Evolutionary conservation across 2,797 vertebrate genomes (phyloP).

Genomic region (Cossypha dichroa): DNA sequence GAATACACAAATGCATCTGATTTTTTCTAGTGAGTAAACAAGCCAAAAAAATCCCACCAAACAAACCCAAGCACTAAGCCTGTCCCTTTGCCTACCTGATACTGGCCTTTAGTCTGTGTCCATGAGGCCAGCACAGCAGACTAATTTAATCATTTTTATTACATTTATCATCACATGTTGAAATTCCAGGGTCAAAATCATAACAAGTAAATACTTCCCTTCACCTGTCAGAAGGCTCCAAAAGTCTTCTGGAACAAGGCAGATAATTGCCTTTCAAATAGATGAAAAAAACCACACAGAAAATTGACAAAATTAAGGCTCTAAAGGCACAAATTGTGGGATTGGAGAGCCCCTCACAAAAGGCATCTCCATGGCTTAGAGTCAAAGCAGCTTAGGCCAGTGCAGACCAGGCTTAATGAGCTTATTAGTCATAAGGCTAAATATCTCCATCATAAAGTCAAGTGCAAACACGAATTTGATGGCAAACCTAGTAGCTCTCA

Average conservation of each 20-base stretch:
- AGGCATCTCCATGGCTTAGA: background rate
- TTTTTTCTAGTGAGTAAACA: background rate
- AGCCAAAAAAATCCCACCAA: background rate
- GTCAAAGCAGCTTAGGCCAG: constrained; percentile 10
- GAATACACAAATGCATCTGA: background rate
- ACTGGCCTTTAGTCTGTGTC: background rate
- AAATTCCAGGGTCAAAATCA: background rate
- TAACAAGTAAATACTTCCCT: background rate
- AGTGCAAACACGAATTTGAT: background rate
- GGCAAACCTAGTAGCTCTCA: background rate
- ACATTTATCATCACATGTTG: background rate
- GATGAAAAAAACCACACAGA: background rate
- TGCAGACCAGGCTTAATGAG: constrained; percentile 12
- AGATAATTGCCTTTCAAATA: background rate
- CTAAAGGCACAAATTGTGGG: background rate
- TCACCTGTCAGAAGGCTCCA: background rate
- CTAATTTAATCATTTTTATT: background rate
- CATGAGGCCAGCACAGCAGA: background rate
- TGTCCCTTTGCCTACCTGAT: background rate
- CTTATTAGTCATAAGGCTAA: constrained; percentile 30
- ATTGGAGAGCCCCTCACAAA: background rate
- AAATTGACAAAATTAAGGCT: background rate
- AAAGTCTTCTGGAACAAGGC: background rate
- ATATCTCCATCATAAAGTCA: constrained; percentile 30
- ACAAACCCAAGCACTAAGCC: background rate